Conservation (phyloP, 1,140 invertebrate genomes). For the Conus ventricosus region DNA sequence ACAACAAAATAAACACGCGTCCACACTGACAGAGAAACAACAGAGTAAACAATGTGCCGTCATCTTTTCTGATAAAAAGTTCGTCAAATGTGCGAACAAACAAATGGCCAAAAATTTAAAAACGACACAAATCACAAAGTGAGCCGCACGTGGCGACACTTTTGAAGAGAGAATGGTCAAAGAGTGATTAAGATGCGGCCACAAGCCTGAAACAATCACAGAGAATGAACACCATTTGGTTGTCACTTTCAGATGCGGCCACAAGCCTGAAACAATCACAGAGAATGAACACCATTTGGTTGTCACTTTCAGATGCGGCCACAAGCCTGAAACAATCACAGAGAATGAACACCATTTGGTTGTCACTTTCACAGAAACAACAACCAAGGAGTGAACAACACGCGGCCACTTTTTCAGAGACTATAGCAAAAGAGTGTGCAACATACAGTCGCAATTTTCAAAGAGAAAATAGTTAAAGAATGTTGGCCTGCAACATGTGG, state of each 20-base stretch:
- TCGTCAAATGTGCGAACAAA: no score
- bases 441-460: no score
- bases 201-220: neutral
- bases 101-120: no score
- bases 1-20: neutral
- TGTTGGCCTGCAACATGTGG: no score
- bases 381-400: neutral
- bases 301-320: neutral
- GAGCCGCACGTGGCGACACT: no score
- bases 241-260: neutral
- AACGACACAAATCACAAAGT: no score
- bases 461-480: no score
- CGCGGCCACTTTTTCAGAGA: neutral
- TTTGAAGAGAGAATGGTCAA: neutral
- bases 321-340: neutral
- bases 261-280: neutral
- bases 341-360: neutral
- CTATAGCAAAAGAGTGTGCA: no score
- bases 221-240: no score
- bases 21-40: neutral
- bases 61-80: no score
- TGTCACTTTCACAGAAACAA: neutral
- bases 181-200: neutral
- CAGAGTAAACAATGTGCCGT: no score
- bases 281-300: no score